These are phyloP conservation scores for Cetoscarus ocellatus DNA, from an alignment of 2,797 vertebrate genomes.

Conservation along the genomic window DNA sequence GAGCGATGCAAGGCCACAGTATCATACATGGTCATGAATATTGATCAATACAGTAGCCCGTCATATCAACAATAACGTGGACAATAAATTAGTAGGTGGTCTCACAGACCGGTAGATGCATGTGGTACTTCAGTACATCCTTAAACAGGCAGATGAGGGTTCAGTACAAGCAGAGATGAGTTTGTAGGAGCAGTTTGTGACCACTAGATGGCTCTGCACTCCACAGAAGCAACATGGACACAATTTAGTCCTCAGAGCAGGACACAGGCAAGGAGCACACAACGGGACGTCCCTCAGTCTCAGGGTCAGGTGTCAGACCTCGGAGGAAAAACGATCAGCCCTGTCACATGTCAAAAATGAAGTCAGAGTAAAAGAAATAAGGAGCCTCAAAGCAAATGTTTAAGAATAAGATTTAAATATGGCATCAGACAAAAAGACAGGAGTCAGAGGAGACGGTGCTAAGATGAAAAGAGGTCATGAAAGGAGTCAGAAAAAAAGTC, in stretches of 20 bases:
- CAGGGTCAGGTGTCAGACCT: too few species aligned
- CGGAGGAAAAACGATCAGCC: too few species aligned
- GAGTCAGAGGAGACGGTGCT: too few species aligned
- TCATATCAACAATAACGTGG: slow-evolving; percentile 59
- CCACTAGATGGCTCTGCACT: slow-evolving; percentile 73
- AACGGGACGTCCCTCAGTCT: too few species aligned
- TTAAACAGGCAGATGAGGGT: slow-evolving; percentile 30
- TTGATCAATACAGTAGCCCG: slow-evolving; percentile 80
- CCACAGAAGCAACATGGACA: slow-evolving; percentile 57
- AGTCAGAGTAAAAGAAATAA: too few species aligned
- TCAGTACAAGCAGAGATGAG: slow-evolving; percentile 10
- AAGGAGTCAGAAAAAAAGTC: too few species aligned
- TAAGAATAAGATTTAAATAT: too few species aligned
- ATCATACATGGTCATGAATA: slow-evolving; percentile 78
- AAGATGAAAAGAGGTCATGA: too few species aligned
- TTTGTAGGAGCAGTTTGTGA: slow-evolving; percentile 29
- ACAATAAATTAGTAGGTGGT: slow-evolving; percentile 66
- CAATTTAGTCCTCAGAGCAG: slow-evolving; percentile 36
- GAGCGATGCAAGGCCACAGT: slow-evolving; percentile 94
- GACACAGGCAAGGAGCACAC: neutral
- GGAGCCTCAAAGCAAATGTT: too few species aligned
- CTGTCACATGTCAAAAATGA: too few species aligned
- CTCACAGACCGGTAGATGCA: slow-evolving; percentile 42
- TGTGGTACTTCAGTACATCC: slow-evolving; percentile 34
- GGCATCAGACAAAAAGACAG: too few species aligned